Evolutionary conservation across 2,888 invertebrate species (phyloP), one percentile per base, ranked within the genome.

Genomic region (Cephalotes varians): DNA sequence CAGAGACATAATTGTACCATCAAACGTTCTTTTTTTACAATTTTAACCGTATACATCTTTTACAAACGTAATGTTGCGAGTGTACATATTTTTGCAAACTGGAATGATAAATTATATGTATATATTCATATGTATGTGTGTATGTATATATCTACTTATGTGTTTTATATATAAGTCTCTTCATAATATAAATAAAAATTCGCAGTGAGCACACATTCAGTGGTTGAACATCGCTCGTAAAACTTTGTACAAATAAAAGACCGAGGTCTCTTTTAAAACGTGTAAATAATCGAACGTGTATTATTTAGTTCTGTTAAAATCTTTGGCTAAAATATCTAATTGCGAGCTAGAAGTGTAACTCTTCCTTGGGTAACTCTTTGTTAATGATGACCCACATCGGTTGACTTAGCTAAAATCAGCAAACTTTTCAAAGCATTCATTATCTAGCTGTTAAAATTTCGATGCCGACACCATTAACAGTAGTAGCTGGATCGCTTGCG

Each of bases 261-360:
- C 90, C 73, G 73, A 58, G 83, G 87, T 81, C 90, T 81, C 90
- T 81, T 88, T 60, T 71, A 65, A 85, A 87, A 83, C 84, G 83
- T 87, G 85, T 87, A 88, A 89, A 85, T 82, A 88, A 87, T 85
- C 77, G 84, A 87, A 81, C 79, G 72, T 83, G 82, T 88, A 89
- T 76, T 72, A 56, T 80, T 85, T 81, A 83, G 82, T 81, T 81
- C 85, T 72, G 72, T 84, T 92, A 90, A 90, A 89, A 88, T 92
- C 93, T 93, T 93, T 92, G 93, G 92, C 92, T 92, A 91, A 44
- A 89, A 88, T 84, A 91, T 88, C 83, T 89, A 88, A 89, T 85
- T 84, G 88, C 86, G 81, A 85, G 72, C 84, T 86, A 84, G 73
- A 85, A 67, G 84, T 72, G 49, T 83, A n/a, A n/a, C n/a, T n/a